phyloP scores from a whole-genome alignment of 2,797 vertebrate genomes.

The Galagoides demidoff region DNA sequence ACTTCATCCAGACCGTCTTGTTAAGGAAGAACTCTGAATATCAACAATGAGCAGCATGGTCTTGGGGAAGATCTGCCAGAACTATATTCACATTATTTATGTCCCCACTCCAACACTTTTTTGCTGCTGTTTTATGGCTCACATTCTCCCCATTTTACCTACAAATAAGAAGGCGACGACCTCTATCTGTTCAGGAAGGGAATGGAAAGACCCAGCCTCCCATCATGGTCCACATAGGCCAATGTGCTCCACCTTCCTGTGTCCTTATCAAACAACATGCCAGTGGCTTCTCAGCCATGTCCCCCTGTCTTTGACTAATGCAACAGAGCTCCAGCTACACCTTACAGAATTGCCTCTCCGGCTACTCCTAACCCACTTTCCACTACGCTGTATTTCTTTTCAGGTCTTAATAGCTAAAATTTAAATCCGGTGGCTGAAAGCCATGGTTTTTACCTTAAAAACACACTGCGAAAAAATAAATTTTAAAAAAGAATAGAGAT shows the following conservation, averaged over 20 bases:
- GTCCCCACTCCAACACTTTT: neutral
- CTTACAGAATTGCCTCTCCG: neutral
- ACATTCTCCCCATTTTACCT: neutral
- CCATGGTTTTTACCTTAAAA: conserved; percentile 56
- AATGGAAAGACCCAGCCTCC: neutral
- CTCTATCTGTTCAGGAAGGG: neutral
- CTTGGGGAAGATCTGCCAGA: neutral
- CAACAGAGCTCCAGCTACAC: neutral
- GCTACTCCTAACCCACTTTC: neutral
- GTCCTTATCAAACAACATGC: neutral
- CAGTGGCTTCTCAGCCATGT: neutral
- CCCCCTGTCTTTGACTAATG: neutral
- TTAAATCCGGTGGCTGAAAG: conserved; percentile 43
- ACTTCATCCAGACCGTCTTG: neutral
- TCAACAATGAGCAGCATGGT: neutral
- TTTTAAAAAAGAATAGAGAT: conserved; percentile 56
- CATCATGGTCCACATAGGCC: neutral
- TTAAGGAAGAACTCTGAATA: neutral
- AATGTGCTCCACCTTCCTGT: neutral
- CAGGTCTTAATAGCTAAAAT: conserved; percentile 14
- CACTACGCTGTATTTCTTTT: neutral
- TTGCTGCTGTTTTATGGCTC: neutral
- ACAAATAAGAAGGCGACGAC: neutral
- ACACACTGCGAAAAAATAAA: conserved; percentile 66
- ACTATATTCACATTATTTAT: neutral